phyloP scores from a whole-genome alignment of 37 sponge, comb jelly and placozoan genomes.

The Dysidea cf. avara region DNA sequence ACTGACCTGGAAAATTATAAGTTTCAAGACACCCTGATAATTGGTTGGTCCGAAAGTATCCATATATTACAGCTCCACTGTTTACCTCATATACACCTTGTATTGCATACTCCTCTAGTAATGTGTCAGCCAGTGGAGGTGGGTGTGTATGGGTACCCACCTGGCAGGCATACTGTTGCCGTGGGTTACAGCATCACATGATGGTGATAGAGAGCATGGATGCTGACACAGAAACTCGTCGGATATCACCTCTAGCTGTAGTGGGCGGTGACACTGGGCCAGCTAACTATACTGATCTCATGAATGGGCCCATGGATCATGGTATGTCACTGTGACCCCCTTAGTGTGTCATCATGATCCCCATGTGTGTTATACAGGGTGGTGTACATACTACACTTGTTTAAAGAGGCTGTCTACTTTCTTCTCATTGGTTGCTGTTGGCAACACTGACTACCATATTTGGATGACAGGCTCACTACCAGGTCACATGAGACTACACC shows the following conservation, averaged over 20 bases:
- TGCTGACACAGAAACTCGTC: constrained; percentile 80
- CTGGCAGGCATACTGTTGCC: constrained; percentile 74
- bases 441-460: constrained; percentile 57
- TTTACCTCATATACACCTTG: neutral
- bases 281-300: constrained; percentile 79
- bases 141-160: constrained; percentile 59
- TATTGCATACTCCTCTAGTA: neutral
- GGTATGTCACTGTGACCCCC: constrained; percentile 37
- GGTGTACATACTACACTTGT: constrained; percentile 93
- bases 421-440: constrained; percentile 68
- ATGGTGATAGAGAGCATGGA: constrained; percentile 90
- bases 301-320: constrained; percentile 96
- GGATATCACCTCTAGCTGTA: constrained; percentile 86
- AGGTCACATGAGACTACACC: constrained; percentile 53
- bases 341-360: neutral
- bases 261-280: constrained; percentile 70
- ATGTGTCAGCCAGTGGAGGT: constrained; percentile 15
- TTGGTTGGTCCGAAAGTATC: neutral
- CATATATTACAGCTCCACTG: neutral
- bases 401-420: constrained; percentile 87
- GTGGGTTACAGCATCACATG: constrained; percentile 67
- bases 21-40: no score
- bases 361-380: constrained; percentile 41
- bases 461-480: constrained; percentile 82
- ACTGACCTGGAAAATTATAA: no score